phyloP scores from a whole-genome alignment of 1,140 invertebrate species.

The Phocides pigmalion region DNA sequence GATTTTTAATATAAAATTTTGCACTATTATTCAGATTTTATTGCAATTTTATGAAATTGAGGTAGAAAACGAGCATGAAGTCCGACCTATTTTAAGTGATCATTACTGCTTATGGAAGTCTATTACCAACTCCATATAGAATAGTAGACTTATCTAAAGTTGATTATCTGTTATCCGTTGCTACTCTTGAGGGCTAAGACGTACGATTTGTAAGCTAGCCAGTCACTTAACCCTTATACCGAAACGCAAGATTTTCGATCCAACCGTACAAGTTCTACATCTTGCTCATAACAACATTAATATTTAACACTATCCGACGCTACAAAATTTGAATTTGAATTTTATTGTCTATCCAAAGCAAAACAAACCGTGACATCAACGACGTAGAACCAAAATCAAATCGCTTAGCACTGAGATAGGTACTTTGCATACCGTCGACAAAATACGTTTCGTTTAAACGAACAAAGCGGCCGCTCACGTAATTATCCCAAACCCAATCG shows the following conservation, averaged over 20 bases:
- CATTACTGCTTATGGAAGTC: too few relatives aligned
- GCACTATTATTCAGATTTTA: too few relatives aligned
- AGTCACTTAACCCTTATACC: too few relatives aligned
- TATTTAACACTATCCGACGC: not conserved
- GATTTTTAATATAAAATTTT: too few relatives aligned
- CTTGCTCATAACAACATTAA: not conserved
- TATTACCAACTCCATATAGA: too few relatives aligned
- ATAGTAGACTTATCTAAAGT: too few relatives aligned
- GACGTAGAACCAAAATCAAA: constrained; percentile 33
- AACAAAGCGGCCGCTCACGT: constrained; percentile 50
- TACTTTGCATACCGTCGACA: constrained; percentile 47
- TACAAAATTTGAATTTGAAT: not conserved
- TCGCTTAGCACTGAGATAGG: constrained; percentile 26
- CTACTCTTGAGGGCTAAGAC: too few relatives aligned
- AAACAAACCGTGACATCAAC: constrained; percentile 19
- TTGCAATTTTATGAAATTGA: too few relatives aligned
- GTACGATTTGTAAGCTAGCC: too few relatives aligned
- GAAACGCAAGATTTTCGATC: not conserved
- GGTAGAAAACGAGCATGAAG: too few relatives aligned
- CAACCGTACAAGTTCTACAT: not conserved
- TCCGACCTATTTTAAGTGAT: too few relatives aligned
- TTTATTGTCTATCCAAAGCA: constrained; percentile 18
- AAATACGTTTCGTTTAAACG: constrained; percentile 51
- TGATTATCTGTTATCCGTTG: too few relatives aligned
- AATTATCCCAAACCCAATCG: constrained; percentile 71